Evolutionary conservation across 1,140 invertebrate genomes (phyloP).

Genomic region (Drosophila yakuba): DNA sequence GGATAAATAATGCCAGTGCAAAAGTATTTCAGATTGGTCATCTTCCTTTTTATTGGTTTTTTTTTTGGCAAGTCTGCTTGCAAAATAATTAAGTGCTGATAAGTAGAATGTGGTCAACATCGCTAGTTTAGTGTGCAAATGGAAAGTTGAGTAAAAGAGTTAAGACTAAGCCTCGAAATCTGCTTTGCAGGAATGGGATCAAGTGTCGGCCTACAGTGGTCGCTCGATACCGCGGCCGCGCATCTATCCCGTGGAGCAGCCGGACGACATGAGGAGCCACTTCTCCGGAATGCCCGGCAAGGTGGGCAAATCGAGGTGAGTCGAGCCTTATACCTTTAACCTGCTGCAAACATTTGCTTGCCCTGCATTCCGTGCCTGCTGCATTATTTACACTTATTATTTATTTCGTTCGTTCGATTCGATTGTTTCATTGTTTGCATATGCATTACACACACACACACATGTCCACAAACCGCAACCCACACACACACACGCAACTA

Average conservation of each 20-base stretch:
- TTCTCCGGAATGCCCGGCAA: slow-evolving; percentile 86
- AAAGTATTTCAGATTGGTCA: slow-evolving; percentile 24
- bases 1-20: slow-evolving; percentile 3
- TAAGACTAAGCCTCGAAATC: neutral
- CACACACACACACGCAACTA: slow-evolving; percentile 11
- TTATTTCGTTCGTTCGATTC: slow-evolving; percentile 57
- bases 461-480: neutral
- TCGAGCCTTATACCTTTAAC: neutral
- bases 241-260: slow-evolving; percentile 91
- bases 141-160: neutral
- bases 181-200: slow-evolving; percentile 92
- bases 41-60: slow-evolving; percentile 13
- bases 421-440: slow-evolving; percentile 60
- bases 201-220: slow-evolving; percentile 95
- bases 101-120: neutral
- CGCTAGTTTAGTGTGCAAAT: neutral
- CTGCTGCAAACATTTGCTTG: slow-evolving; percentile 42
- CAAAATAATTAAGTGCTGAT: slow-evolving; percentile 1
- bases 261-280: slow-evolving; percentile 89
- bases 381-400: slow-evolving; percentile 45
- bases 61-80: slow-evolving; percentile 27
- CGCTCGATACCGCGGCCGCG: slow-evolving; percentile 94
- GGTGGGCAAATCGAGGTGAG: slow-evolving; percentile 85
- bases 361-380: slow-evolving; percentile 32
- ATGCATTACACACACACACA: slow-evolving; percentile 34